Evolutionary conservation across 2,888 invertebrate genomes (phyloP).

Genomic region (Leptinotarsa peninsularis): DNA sequence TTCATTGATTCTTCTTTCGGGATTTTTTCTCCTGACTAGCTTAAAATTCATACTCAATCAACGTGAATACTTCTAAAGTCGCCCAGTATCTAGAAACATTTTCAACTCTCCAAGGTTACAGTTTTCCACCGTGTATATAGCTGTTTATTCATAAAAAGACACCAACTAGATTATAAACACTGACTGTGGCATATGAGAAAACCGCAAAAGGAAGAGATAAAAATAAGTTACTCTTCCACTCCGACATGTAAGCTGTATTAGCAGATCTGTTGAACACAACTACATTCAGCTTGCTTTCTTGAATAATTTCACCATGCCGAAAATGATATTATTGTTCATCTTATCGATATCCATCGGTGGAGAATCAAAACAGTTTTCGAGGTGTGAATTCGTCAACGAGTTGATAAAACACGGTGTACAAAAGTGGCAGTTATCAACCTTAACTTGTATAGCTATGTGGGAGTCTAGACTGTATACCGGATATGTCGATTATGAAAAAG

Average conservation of each 20-base stretch:
- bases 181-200: not conserved
- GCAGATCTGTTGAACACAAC: not conserved
- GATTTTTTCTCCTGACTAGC: no score
- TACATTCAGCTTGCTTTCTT: not conserved
- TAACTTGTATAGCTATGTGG: slow-evolving; percentile 38
- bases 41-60: no score
- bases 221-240: not conserved
- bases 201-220: not conserved
- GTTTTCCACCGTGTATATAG: no score
- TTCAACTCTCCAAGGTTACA: no score
- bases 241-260: not conserved
- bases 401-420: slow-evolving; percentile 35
- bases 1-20: no score
- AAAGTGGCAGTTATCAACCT: slow-evolving; percentile 38
- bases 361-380: slow-evolving; percentile 32
- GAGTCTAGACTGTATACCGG: slow-evolving; percentile 36
- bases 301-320: not conserved
- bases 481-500: slow-evolving; percentile 31
- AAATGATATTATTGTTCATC: not conserved
- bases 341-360: not conserved
- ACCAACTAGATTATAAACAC: no score
- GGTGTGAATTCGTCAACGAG: slow-evolving; percentile 36
- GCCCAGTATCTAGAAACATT: no score
- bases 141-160: no score
- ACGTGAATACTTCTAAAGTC: no score